Base-by-base conservation (phyloP, 1,140 invertebrate species). In the Magallana gigas region DNA sequence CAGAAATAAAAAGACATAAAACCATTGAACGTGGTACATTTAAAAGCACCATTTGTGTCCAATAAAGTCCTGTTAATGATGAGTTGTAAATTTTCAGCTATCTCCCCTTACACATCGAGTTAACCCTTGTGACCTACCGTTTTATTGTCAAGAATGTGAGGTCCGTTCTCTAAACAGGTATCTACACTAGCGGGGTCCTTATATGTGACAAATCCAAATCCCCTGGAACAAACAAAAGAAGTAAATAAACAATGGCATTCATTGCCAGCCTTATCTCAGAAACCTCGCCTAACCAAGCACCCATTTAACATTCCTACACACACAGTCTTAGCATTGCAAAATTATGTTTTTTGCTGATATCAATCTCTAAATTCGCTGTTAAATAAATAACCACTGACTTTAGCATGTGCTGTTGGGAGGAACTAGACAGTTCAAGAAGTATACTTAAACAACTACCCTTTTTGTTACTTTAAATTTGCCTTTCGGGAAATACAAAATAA, bases 151-250 rank as follows among this genome's bases (percentile, higher is more conserved):
- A 94, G 85, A 36, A 89, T 86, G 89, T 94, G 93, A 36, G 91
- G 91, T 87, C 91, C 90, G 82, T 89, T 91, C 87, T 89, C 91
- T 87, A 95, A 91, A 57, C 95, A 95, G 92, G 95, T 95, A 87
- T 95, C 94, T 88, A 95, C 94, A 91, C 93, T 93, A 89, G 91
- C 86, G n/a, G 95, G 91, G 87, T 95, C 94, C 64, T 92, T 90
- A 91, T 95, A 95, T 14, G 95, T 95, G 36, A 95, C 95, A 90
- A 95, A 95, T 68, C 98, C 98, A 95, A 99, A 99, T 93, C 98
- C 98, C 96, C 98, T 99, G 97, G 91, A 97, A 97, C 94, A 86
- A 83, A 91, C 83, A 71, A 86, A 11, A 87, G 62, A 83, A n/a
- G 9, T 57, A 56, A 57, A 83, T 83, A 9, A 29, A 76, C 68